Conservation (phyloP, 2,797 vertebrate species). For the Eidolon dupreanum region DNA sequence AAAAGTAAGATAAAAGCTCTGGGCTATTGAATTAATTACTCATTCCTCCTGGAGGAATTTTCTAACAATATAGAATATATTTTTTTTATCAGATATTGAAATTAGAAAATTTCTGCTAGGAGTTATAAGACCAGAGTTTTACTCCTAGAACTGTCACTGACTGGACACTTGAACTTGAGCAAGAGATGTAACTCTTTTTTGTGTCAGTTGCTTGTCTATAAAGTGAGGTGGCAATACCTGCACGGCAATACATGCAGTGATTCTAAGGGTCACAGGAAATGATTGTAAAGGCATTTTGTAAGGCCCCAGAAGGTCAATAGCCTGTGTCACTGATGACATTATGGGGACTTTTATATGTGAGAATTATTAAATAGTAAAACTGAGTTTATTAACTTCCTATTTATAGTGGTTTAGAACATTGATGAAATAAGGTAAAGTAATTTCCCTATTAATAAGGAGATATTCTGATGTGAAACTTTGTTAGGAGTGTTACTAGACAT, state of each 20-base stretch:
- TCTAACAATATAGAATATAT: neutral
- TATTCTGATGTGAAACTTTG: neutral
- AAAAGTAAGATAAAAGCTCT: slow-evolving; percentile 13
- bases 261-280: neutral
- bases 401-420: neutral
- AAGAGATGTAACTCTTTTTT: neutral
- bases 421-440: neutral
- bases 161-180: neutral
- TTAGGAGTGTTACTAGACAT: neutral
- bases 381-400: neutral
- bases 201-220: neutral
- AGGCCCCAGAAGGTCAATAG: neutral
- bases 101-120: neutral
- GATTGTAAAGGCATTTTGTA: neutral
- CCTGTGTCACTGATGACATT: neutral
- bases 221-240: neutral
- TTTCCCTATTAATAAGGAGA: neutral
- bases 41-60: neutral
- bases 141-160: neutral
- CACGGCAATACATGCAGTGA: neutral
- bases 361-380: neutral
- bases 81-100: neutral
- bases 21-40: neutral
- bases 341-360: neutral
- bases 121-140: neutral